These are phyloP conservation scores for Lophochroa leadbeateri DNA, from an alignment of 2,113 vertebrate genomes.

Conservation along the genomic window DNA sequence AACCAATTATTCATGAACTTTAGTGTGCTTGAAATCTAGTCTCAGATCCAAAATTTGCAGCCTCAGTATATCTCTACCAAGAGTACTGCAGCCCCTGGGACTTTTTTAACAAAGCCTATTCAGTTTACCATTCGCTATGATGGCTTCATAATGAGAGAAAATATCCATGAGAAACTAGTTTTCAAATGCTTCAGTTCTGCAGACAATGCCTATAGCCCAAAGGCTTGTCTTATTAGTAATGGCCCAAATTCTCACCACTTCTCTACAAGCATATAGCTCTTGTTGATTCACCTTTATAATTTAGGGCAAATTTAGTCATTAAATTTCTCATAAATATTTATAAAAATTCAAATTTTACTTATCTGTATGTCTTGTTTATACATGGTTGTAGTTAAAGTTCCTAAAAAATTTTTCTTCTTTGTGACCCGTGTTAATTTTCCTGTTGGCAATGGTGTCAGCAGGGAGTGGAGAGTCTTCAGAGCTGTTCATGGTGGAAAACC, in stretches of 20 bases:
- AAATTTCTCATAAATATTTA: background rate
- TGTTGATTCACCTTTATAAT: background rate
- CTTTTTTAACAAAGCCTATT: conserved; percentile 31
- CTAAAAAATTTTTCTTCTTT: background rate
- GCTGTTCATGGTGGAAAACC: background rate
- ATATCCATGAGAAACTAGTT: background rate
- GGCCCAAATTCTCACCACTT: background rate
- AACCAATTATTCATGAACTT: conserved; percentile 6
- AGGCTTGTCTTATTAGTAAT: background rate
- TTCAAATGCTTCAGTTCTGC: background rate
- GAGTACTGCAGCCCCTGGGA: background rate
- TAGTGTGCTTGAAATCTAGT: background rate
- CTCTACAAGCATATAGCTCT: background rate
- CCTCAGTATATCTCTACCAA: background rate
- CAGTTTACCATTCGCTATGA: background rate
- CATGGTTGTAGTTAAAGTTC: background rate
- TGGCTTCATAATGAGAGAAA: background rate
- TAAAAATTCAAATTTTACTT: background rate
- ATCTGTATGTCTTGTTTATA: background rate
- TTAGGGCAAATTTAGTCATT: background rate
- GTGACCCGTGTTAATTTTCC: background rate
- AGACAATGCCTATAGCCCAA: background rate
- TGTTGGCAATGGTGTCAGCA: background rate
- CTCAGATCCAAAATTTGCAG: background rate
- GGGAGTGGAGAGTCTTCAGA: background rate